These are phyloP conservation scores for Archilochus colubris DNA, from an alignment of 2,113 vertebrate genomes.

Conservation along the genomic window DNA sequence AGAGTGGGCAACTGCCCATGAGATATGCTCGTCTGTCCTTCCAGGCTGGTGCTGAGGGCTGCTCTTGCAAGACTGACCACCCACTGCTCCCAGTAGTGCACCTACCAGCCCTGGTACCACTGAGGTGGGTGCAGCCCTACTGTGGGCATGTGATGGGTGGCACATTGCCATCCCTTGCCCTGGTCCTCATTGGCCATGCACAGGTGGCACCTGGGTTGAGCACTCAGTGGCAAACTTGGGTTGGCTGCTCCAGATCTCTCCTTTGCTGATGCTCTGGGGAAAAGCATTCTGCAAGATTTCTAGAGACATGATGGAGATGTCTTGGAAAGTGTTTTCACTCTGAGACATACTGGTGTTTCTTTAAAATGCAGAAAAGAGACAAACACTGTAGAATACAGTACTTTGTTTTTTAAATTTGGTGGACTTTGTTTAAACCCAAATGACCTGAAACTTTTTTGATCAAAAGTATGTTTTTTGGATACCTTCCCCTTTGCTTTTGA, in stretches of 20 bases:
- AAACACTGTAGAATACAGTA: background rate
- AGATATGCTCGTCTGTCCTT: background rate
- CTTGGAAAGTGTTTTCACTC: background rate
- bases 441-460: background rate
- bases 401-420: background rate
- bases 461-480: background rate
- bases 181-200: background rate
- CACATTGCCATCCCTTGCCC: accelerated
- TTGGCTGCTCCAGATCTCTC: background rate
- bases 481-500: background rate
- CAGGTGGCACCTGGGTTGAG: background rate
- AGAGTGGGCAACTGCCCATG: background rate
- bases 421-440: background rate
- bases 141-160: background rate
- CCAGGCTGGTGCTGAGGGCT: accelerated
- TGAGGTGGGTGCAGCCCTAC: background rate
- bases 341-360: background rate
- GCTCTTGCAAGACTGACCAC: background rate
- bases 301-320: background rate
- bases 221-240: accelerated
- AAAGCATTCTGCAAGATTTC: background rate
- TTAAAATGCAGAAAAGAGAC: background rate
- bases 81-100: accelerated
- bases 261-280: background rate
- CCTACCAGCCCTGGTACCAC: background rate